Base-by-base conservation (phyloP, 2,797 vertebrate genomes). In the Pseudomugil tenellus region DNA sequence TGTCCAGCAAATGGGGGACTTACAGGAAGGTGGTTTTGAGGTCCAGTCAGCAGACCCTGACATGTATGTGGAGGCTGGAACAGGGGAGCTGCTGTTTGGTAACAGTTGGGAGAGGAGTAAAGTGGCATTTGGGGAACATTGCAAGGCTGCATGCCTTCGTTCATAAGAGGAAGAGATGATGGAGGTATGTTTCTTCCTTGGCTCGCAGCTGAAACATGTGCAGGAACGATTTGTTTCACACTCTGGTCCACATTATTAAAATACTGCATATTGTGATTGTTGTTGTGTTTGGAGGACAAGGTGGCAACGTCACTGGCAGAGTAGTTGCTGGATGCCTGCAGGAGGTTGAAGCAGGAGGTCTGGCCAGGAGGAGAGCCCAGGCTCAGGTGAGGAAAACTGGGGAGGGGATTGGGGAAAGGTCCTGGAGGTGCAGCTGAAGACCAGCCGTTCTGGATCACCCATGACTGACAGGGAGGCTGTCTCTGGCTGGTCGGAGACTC, bases 391-490 rank as follows among this genome's bases (percentile, higher is more conserved):
- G 88, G 81, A 29, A 92, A 70, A 35, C 63, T 32, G 32, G 75
- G 56, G 26, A 84, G 46, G 25, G 87, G 82, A 58, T 63, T 23
- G 73, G 39, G 43, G 3, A 63, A n/a, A 10, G 68, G 21, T 59
- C 54, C 75, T 39, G 21, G 65, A 23, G 81, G 57, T n/a, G 76
- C 60, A 59, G 75, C 64, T 23, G 80, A 23, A 59, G 80, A 70
- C 90, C 87, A 90, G 65, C 78, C 68, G 25, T 82, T 85, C 66
- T 83, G 89, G 29, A 67, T 80, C 29, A 43, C 74, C 91, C 87
- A 92, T 11, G 63, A 64, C 57, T 85, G 86, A 28, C 58, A 61
- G 58, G 80, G 32, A 62, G 83, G 72, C 32, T 71, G 88, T 56
- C 25, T 83, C 64, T 84, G 91, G 83, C 87, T 87, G 63, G 81